Conservation (phyloP, 2,888 invertebrate genomes). For the Auanema sp. region DNA sequence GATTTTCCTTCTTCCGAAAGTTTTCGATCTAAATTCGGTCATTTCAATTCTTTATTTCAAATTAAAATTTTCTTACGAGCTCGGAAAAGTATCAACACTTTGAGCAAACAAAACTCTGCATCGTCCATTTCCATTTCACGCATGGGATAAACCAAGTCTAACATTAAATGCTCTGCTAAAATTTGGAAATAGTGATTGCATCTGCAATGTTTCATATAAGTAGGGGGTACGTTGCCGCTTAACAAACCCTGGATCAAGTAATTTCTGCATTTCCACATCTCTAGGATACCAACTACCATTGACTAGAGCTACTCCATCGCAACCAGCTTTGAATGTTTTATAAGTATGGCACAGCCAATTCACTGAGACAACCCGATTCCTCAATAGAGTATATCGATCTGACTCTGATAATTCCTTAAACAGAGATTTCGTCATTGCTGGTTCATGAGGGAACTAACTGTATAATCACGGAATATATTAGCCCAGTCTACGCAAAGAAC, state of each 20-base stretch:
- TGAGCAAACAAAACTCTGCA: conserved; percentile 51
- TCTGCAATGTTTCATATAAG: conserved; percentile 11
- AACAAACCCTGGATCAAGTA: conserved; percentile 41
- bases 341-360: conserved; percentile 56
- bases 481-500: conserved; percentile 53
- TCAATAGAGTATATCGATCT: conserved; percentile 46
- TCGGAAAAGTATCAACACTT: conserved; percentile 48
- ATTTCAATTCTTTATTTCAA: background rate
- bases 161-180: conserved; percentile 50
- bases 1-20: conserved; percentile 44
- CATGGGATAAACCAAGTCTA: conserved; percentile 51
- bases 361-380: conserved; percentile 51
- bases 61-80: conserved; percentile 30
- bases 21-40: conserved; percentile 31
- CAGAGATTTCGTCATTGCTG: background rate
- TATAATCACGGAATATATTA: conserved; percentile 42
- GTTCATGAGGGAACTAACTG: conserved; percentile 17
- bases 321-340: conserved; percentile 45
- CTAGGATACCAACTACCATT: conserved; percentile 53
- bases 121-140: conserved; percentile 53
- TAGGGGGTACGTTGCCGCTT: background rate
- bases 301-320: conserved; percentile 52
- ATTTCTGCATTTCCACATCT: conserved; percentile 45
- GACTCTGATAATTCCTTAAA: conserved; percentile 36
- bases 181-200: conserved; percentile 53